Conservation (phyloP, 2,888 invertebrate genomes). For the Melinaea marsaeus region DNA sequence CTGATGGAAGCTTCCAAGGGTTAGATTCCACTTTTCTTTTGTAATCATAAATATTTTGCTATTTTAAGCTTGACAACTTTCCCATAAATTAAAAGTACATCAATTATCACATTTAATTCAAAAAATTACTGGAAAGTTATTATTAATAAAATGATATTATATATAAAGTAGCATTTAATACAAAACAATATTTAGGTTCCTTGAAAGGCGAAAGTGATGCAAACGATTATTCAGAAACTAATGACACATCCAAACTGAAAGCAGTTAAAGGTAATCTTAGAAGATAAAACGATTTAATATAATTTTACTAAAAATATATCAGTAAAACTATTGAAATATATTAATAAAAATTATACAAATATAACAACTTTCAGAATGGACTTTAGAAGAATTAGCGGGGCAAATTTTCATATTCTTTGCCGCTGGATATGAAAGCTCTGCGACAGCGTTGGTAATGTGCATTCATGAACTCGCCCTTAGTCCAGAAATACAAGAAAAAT, state of each 20-base stretch:
- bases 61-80: too few relatives aligned
- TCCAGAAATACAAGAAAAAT: constrained; percentile 58
- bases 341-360: constrained; percentile 15
- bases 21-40: constrained; percentile 23
- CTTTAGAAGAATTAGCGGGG: constrained; percentile 54
- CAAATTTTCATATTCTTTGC: constrained; percentile 70
- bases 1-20: constrained; percentile 70
- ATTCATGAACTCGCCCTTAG: constrained; percentile 66
- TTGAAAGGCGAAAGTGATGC: constrained; percentile 33
- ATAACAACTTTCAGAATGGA: constrained; percentile 52
- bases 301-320: background rate
- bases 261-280: constrained; percentile 8
- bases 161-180: too few relatives aligned
- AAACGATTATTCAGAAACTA: constrained; percentile 34
- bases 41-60: too few relatives aligned
- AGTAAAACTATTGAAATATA: background rate
- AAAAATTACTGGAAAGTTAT: background rate
- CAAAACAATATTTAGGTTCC: constrained; percentile 32
- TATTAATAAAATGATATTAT: background rate
- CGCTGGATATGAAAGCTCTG: constrained; percentile 69
- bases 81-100: too few relatives aligned
- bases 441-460: constrained; percentile 53
- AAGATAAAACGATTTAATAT: background rate
- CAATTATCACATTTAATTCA: too few relatives aligned
- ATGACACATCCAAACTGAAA: constrained; percentile 36